These are phyloP conservation scores for Camptogramma bilineatum DNA, from an alignment of 2,888 invertebrate genomes.

Conservation along the genomic window DNA sequence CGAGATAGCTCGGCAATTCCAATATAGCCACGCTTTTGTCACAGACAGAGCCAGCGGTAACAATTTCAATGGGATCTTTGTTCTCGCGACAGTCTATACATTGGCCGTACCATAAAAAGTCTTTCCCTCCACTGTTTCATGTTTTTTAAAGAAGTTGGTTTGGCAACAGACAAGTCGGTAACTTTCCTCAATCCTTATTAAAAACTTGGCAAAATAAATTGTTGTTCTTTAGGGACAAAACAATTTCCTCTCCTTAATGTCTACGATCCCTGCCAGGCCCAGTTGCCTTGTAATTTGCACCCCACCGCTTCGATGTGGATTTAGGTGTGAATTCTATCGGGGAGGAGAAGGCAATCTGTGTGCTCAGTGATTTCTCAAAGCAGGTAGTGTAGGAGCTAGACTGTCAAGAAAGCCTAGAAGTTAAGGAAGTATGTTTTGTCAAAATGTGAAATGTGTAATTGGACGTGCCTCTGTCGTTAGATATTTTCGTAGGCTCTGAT, in stretches of 20 bases:
- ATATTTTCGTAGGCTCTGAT: no score
- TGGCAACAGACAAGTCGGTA: slow-evolving; percentile 1
- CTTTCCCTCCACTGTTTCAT: neutral
- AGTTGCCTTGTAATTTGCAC: slow-evolving; percentile 19
- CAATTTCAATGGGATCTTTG: neutral
- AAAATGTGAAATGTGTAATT: no score
- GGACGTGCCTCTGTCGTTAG: no score
- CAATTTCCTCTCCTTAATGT: slow-evolving; percentile 12
- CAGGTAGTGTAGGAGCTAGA: slow-evolving; percentile 10
- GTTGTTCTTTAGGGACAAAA: slow-evolving; percentile 15
- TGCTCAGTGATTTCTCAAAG: slow-evolving; percentile 15
- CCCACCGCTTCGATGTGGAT: slow-evolving; percentile 28
- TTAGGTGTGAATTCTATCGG: slow-evolving; percentile 36
- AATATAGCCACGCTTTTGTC: slow-evolving; percentile 7
- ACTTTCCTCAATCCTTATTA: slow-evolving; percentile 13
- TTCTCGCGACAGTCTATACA: neutral
- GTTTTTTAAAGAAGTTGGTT: neutral
- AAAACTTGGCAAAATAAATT: slow-evolving; percentile 21
- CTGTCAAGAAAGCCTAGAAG: neutral
- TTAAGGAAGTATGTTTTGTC: no score
- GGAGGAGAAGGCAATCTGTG: slow-evolving; percentile 32
- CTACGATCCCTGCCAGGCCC: slow-evolving; percentile 16
- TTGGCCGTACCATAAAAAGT: neutral
- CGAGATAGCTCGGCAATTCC: neutral
- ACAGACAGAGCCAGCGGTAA: neutral